Percentiles rank a stretch among this genome's conserved stretches.
Conservation (phyloP, 2,113 vertebrate species). For the Dolichallabes microphthalmus region DNA sequence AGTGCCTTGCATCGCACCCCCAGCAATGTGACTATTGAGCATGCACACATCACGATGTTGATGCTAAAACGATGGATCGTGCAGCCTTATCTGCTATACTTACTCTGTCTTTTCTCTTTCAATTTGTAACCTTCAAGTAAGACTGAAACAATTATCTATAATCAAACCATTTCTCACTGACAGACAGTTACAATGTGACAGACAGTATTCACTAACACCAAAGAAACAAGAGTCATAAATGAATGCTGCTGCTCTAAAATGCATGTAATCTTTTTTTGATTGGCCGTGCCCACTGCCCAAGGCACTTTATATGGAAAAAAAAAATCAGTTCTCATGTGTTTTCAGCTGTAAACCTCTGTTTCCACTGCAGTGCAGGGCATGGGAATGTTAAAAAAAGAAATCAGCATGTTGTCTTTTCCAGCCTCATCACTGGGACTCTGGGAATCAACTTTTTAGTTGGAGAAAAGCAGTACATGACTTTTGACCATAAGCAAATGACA, state of each 20-base stretch:
- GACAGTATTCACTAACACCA: slow-evolving; percentile 1
- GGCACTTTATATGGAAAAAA: slow-evolving; percentile 15
- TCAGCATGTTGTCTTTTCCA: slow-evolving; percentile 46
- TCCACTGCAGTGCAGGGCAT: slow-evolving; percentile 39
- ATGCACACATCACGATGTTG: no score
- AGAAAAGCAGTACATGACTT: slow-evolving; percentile 1
- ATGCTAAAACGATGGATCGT: no score
- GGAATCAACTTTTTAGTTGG: no score
- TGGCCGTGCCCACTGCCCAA: neutral
- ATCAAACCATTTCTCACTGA: slow-evolving; percentile 44
- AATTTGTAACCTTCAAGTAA: slow-evolving; percentile 49
- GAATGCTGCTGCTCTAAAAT: neutral
- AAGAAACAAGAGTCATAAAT: neutral
- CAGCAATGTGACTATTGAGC: no score
- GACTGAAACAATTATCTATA: slow-evolving; percentile 55
- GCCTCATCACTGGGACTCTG: slow-evolving; percentile 17
- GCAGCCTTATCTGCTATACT: neutral
- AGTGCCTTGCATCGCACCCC: no score
- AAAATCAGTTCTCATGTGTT: slow-evolving; percentile 57
- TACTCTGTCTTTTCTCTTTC: neutral
- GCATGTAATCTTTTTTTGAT: neutral
- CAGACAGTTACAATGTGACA: slow-evolving; percentile 29
- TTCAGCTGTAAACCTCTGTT: slow-evolving; percentile 49
- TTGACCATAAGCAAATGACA: slow-evolving; percentile 1
- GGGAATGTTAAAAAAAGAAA: neutral